A percentile compares a stretch with the other conserved stretches of the same genome.
These are phyloP conservation scores for Mesoclemmys tuberculata DNA, from an alignment of 2,113 vertebrate species.

Conservation along the genomic window DNA sequence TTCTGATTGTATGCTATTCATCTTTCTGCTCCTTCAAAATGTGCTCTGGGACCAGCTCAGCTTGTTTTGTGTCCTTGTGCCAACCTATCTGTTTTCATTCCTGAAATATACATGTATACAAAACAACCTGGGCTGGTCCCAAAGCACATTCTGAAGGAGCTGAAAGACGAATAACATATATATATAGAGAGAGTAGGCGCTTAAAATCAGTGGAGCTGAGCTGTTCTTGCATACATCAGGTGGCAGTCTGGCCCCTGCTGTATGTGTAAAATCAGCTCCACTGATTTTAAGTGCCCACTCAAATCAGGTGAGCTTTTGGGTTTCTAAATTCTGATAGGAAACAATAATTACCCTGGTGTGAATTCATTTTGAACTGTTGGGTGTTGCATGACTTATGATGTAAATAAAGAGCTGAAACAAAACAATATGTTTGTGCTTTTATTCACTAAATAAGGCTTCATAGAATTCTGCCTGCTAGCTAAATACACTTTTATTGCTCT, in stretches of 20 bases:
- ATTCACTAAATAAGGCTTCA: neutral
- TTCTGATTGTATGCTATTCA: neutral
- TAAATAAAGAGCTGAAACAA: neutral
- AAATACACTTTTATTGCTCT: neutral
- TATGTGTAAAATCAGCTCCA: too few species aligned
- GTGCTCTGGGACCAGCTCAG: accelerated
- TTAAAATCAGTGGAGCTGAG: too few species aligned
- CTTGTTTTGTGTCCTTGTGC: neutral
- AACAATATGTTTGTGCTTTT: neutral
- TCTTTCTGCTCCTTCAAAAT: neutral
- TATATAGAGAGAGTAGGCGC: too few species aligned
- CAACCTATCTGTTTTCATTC: neutral
- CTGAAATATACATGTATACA: neutral
- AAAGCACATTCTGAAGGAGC: neutral
- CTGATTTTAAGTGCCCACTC: neutral
- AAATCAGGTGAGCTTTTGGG: neutral
- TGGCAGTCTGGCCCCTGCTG: too few species aligned
- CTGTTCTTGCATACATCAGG: too few species aligned
- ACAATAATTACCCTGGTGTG: accelerated
- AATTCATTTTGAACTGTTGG: neutral
- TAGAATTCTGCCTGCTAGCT: neutral
- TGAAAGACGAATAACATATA: neutral
- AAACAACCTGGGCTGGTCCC: neutral
- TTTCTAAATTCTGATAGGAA: neutral
- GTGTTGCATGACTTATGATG: neutral